phyloP scores from a whole-genome alignment of 2,113 vertebrate species.

The Syrrhaptes paradoxus region DNA sequence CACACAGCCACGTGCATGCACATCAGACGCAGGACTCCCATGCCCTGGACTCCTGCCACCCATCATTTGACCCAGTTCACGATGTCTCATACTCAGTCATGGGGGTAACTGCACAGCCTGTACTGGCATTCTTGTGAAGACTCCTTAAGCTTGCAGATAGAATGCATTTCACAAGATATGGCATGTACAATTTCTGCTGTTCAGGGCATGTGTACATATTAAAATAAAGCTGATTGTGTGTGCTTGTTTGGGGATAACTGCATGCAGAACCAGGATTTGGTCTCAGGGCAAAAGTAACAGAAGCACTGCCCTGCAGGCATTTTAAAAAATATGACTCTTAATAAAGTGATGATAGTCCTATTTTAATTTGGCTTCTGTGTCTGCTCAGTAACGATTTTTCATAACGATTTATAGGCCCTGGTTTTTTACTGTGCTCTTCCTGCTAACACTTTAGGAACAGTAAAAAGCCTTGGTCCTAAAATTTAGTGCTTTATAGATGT shows the following conservation, averaged over 20 bases:
- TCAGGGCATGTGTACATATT: background rate
- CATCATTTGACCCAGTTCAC: background rate
- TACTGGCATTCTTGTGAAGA: background rate
- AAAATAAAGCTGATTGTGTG: background rate
- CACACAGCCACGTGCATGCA: accelerated
- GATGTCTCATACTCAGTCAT: background rate
- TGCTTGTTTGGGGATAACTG: background rate
- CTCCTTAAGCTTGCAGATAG: background rate
- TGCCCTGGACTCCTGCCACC: background rate
- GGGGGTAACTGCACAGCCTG: background rate
- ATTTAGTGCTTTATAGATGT: constrained; percentile 5
- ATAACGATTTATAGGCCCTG: background rate
- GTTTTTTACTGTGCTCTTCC: constrained; percentile 18
- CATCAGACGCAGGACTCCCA: background rate
- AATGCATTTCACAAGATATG: background rate
- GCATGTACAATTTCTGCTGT: background rate
- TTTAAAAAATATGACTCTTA: constrained; percentile 26
- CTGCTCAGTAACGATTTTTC: constrained; percentile 35
- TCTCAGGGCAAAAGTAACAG: background rate
- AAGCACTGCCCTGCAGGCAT: background rate
- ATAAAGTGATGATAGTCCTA: constrained; percentile 42
- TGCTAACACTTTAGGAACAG: background rate
- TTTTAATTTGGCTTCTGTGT: constrained; percentile 60
- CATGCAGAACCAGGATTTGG: background rate
- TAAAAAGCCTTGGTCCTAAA: constrained; percentile 45